These are phyloP conservation scores for Drosophila lowei DNA, from an alignment of 1,140 invertebrate genomes.

Conservation along the genomic window DNA sequence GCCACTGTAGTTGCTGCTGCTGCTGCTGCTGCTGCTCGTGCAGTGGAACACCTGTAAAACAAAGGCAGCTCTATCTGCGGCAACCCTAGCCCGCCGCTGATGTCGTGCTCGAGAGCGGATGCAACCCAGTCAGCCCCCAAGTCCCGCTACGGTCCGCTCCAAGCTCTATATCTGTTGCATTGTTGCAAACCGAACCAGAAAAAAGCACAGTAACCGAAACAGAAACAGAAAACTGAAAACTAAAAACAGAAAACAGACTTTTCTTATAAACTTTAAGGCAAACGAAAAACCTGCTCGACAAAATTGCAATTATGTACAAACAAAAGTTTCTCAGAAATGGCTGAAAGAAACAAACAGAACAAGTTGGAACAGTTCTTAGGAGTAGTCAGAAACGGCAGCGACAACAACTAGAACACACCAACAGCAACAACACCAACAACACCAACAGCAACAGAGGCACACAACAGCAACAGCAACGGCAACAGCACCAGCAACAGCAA, in stretches of 20 bases:
- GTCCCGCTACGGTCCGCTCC: constrained; percentile 21
- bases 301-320: constrained; percentile 60
- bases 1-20: constrained; percentile 42
- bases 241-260: constrained; percentile 23
- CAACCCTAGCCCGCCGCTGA: constrained; percentile 11
- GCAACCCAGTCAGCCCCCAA: constrained; percentile 30
- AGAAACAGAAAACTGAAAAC: background rate
- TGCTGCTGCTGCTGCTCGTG: constrained; percentile 53
- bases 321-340: constrained; percentile 60
- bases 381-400: constrained; percentile 21
- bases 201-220: background rate
- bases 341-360: constrained; percentile 55
- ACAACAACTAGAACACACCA: constrained; percentile 16
- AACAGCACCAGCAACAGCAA: constrained; percentile 15
- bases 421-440: constrained; percentile 13
- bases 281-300: constrained; percentile 68
- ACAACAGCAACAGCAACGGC: constrained; percentile 23
- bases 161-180: constrained; percentile 30
- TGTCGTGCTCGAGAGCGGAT: constrained; percentile 68
- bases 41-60: constrained; percentile 80
- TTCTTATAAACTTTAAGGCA: constrained; percentile 43
- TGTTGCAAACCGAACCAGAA: constrained; percentile 23
- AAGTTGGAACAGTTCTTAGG: constrained; percentile 56
- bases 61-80: constrained; percentile 67
- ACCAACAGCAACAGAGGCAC: constrained; percentile 23